Percentiles rank a stretch among this genome's conserved stretches.
Conservation (phyloP, 2,888 invertebrate species). For the Prosopocoilus inquinatus region DNA sequence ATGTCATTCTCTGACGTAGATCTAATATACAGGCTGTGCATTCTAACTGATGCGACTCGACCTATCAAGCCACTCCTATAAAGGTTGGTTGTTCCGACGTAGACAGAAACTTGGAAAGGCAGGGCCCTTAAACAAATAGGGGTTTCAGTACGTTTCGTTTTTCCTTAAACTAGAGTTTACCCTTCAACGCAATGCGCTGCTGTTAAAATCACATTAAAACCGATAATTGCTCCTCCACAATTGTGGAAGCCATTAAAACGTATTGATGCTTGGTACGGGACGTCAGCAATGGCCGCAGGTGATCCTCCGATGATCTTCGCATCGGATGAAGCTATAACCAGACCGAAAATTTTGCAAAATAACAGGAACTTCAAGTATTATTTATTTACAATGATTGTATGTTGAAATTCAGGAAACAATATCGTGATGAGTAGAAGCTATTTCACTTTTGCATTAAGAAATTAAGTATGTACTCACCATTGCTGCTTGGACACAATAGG, state of each 20-base stretch:
- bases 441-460: no score
- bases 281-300: not conserved
- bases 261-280: not conserved
- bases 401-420: no score
- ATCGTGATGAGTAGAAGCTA: no score
- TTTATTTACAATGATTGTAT: no score
- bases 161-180: not conserved
- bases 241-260: not conserved
- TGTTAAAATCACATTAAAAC: not conserved
- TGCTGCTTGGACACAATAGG: no score
- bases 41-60: not conserved
- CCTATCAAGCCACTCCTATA: not conserved
- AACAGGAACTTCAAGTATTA: no score
- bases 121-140: not conserved
- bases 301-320: not conserved
- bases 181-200: not conserved
- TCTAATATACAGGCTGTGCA: not conserved
- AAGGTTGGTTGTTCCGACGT: not conserved
- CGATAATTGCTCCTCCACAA: not conserved
- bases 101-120: not conserved
- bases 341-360: no score
- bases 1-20: not conserved
- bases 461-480: no score
- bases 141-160: not conserved
- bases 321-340: no score